A percentile compares a stretch with the other conserved stretches of the same genome.
Conservation (phyloP, 2,113 vertebrate species). For the Rattus rattus region DNA sequence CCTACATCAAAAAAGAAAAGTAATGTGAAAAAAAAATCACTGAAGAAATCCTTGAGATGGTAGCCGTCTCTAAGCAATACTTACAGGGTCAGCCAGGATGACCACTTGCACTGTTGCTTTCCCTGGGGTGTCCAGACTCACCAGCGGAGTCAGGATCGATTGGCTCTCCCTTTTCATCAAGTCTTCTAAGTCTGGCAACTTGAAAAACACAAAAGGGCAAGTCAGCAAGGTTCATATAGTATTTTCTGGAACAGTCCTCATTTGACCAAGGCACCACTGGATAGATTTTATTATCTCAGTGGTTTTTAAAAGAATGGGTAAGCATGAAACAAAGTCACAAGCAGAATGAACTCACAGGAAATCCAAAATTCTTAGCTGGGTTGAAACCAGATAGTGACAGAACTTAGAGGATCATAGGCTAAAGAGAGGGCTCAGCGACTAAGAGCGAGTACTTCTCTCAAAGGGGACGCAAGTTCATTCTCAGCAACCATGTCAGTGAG, state of each 20-base stretch:
- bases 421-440: neutral
- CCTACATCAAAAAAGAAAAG: constrained; percentile 84
- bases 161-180: constrained; percentile 94
- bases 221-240: neutral
- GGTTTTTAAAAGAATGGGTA: neutral
- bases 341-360: neutral
- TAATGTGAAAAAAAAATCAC: neutral
- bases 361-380: neutral
- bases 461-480: neutral
- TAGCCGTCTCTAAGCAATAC: constrained; percentile 65
- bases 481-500: neutral
- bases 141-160: constrained; percentile 94
- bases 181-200: constrained; percentile 92
- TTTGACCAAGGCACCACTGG: neutral
- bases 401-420: neutral
- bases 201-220: constrained; percentile 22
- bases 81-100: constrained; percentile 96
- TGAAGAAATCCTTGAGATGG: neutral
- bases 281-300: constrained; percentile 38
- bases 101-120: constrained; percentile 98
- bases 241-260: accelerated
- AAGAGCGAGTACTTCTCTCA: neutral
- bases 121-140: constrained; percentile 97
- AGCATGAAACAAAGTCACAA: neutral
- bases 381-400: neutral